A percentile compares a stretch with the other conserved stretches of the same genome.
phyloP scores from a whole-genome alignment of 2,113 vertebrate genomes.

The Hystrix cristata region DNA sequence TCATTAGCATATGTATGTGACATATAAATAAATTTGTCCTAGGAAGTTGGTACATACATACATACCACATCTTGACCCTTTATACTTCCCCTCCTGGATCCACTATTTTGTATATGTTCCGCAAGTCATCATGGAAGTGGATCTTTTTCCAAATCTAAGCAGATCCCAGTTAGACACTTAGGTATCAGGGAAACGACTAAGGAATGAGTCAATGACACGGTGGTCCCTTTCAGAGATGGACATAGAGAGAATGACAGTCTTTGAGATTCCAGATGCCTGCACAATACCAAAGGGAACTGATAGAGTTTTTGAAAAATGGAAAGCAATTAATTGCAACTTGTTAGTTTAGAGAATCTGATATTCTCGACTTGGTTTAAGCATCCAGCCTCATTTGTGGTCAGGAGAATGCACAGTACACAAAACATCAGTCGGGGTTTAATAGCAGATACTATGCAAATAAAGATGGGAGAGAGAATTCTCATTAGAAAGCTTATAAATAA shows the following conservation, averaged over 20 bases:
- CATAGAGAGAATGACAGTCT: background rate
- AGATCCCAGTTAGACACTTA: background rate
- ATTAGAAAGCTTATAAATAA: background rate
- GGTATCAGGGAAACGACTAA: background rate
- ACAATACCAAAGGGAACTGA: background rate
- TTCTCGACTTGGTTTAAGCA: background rate
- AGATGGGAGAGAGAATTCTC: background rate
- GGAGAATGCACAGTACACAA: background rate
- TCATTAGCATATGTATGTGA: background rate
- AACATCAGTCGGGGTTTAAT: background rate
- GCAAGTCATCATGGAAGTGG: background rate
- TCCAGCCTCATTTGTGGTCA: background rate
- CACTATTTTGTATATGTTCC: background rate
- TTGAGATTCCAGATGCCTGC: background rate
- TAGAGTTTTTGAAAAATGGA: background rate
- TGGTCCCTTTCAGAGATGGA: background rate
- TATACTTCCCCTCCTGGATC: background rate
- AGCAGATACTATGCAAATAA: background rate
- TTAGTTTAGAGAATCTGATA: conserved; percentile 25
- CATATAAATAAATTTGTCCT: background rate
- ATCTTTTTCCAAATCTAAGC: background rate
- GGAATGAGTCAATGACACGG: accelerated
- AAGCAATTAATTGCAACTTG: background rate
- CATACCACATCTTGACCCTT: background rate
- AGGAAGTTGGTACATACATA: background rate